Evolutionary conservation across 2,888 invertebrate genomes (phyloP), one percentile per base, ranked within the genome.

Genomic region (Steinernema scapterisci): DNA sequence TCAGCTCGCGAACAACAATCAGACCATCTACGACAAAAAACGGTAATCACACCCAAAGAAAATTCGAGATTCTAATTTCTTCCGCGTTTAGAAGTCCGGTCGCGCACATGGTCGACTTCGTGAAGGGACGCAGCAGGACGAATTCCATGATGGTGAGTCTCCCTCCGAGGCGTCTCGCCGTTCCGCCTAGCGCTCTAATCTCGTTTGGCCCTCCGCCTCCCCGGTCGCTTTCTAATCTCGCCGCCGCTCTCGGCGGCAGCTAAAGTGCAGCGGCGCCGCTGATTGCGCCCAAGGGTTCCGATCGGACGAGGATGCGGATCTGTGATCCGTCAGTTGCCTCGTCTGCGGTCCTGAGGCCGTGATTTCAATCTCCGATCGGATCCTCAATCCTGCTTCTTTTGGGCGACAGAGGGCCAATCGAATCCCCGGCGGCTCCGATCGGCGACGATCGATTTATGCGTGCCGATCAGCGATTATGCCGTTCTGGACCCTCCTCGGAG

Each of bases 71-170:
- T n/a, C n/a, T n/a, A n/a, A n/a, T n/a, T n/a, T n/a, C n/a, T n/a
- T n/a, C n/a, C n/a, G n/a, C n/a, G n/a, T n/a, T n/a, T n/a, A n/a
- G n/a, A n/a, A 79, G 79, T 72, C 81, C 81, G 11, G 80, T 81
- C 11, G 77, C 80, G 44, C 78, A 77, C 16, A 76, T 81, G 56
- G 79, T 81, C 63, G 81, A 81, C 73, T 80, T 81, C 75, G 79
- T 81, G 0, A 74, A 80, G 5, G 81, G 81, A 54, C 43, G 81
- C 48, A 78, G 76, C 71, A 73, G 81, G 21, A 79, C 80, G 6
- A 79, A 78, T 52, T 81, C 81, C 78, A 79, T 81, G 25, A 54
- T 44, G 46, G 43, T 73, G 63, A 63, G 63, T 63, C 48, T 48
- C 31, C 23, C 52, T 23, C 52, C 38, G 38, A 38, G 48, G 48